Base-by-base conservation (phyloP, 2,113 vertebrate genomes). In the Dasyornis broadbenti region DNA sequence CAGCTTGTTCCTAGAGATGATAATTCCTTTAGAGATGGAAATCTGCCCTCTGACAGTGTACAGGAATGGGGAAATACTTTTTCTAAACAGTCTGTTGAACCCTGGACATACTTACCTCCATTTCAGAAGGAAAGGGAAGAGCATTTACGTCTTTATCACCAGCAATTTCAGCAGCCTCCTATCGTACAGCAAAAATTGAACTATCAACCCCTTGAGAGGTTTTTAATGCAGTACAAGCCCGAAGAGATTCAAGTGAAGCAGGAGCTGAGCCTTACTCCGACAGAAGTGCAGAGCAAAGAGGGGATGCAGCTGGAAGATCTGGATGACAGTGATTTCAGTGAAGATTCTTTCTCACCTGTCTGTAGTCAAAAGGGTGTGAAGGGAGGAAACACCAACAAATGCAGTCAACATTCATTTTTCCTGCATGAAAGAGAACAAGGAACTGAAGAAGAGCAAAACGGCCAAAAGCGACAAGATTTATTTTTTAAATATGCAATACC, bases 161-260 rank as follows among this genome's bases (percentile, higher is more conserved):
- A 98, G 95, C 98, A 99, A 84, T 98, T 99, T 81, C 99, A 99
- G 94, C 98, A 98, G 50, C 98, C 98, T 33, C 98, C 98, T 40
- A 97, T 98, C 64, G 94, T 98, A 64, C 98, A 97, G 35, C 97
- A 98, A 78, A 98, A 98, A 60, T 45, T 98, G 57, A 94, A 77
- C 40, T 95, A 95, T 82, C 98, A 97, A 17, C 97, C 97, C 22
- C 95, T 98, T 13, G 97, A 98, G 73, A 97, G 88, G n/a, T 90
- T 98, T 87, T 96, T 98, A 68, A 91, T 68, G 19, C 96, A 79
- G 13, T 97, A 97, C 70, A 96, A 92, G 60, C 81, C 97, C 1
- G 96, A 91, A 30, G 96, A 97, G 47, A 61, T 94, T 91, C 84
- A 87, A 75, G 57, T 93, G 42, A 97, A 92, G 15, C 92, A 31